Conservation (phyloP, 2,113 vertebrate species). For the Mastomys coucha region DNA sequence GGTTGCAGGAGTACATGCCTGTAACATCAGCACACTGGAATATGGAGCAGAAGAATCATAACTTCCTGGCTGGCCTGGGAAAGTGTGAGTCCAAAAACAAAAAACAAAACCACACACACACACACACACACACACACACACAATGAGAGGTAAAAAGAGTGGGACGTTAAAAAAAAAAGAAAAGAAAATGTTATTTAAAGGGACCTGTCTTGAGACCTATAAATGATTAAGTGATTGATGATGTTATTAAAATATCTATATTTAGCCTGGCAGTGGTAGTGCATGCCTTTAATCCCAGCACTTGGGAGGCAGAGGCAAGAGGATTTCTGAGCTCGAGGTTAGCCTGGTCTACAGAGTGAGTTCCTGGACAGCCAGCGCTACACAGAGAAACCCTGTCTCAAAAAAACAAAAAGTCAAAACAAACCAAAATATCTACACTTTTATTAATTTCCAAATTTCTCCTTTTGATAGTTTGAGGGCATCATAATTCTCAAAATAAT, state of each 20-base stretch:
- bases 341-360: too few species aligned
- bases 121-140: too few species aligned
- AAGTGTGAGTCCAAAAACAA: not conserved
- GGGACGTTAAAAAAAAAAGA: too few species aligned
- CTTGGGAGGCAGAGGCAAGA: too few species aligned
- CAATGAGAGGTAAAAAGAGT: too few species aligned
- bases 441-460: not conserved
- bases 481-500: not conserved
- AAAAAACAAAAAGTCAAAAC: too few species aligned
- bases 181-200: not conserved
- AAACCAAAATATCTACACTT: not conserved
- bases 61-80: not conserved
- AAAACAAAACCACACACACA: not conserved
- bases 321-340: too few species aligned
- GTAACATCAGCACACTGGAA: not conserved
- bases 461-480: not conserved
- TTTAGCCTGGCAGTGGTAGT: too few species aligned
- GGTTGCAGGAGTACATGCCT: not conserved
- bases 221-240: not conserved
- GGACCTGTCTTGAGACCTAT: not conserved
- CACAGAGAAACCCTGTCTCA: too few species aligned
- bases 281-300: too few species aligned
- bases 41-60: not conserved
- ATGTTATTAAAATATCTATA: too few species aligned
- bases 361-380: too few species aligned